Conservation (phyloP, 2,888 invertebrate genomes). For the Dicranocentrus wangi region DNA sequence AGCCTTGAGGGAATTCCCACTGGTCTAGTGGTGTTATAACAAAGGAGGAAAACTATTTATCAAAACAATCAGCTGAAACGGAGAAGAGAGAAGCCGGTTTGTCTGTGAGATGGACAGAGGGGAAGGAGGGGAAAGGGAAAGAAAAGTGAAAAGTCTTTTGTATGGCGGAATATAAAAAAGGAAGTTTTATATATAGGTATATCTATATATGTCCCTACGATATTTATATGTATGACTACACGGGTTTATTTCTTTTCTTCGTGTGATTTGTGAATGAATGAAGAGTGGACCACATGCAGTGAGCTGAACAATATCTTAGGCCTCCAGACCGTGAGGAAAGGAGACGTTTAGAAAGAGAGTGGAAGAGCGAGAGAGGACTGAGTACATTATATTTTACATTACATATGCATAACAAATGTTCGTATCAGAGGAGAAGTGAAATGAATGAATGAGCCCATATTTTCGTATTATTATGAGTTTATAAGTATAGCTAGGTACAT, state of each 20-base stretch:
- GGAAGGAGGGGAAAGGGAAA: not conserved
- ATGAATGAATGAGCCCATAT: constrained; percentile 60
- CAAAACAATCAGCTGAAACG: constrained; percentile 50
- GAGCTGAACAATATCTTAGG: constrained; percentile 57
- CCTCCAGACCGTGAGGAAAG: not conserved
- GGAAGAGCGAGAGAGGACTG: constrained; percentile 13
- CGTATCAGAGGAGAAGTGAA: constrained; percentile 38
- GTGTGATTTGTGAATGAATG: constrained; percentile 61
- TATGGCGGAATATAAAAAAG: not conserved
- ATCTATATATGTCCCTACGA: not conserved
- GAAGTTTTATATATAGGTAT: constrained; percentile 8
- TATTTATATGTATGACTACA: constrained; percentile 31
- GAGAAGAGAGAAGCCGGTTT: constrained; percentile 13
- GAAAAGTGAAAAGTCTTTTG: constrained; percentile 16
- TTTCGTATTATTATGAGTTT: constrained; percentile 22
- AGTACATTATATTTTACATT: constrained; percentile 33
- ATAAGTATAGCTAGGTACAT: constrained; percentile 14
- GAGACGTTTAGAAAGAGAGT: constrained; percentile 2
- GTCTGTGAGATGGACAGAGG: constrained; percentile 14
- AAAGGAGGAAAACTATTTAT: constrained; percentile 55
- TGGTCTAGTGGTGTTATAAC: constrained; percentile 40
- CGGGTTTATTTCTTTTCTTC: constrained; percentile 49
- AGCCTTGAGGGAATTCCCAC: constrained; percentile 59
- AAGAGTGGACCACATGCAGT: constrained; percentile 55
- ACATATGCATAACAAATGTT: constrained; percentile 44